Evolutionary conservation across 2,797 vertebrate species (phyloP).

Genomic region (Clarias fuscus): DNA sequence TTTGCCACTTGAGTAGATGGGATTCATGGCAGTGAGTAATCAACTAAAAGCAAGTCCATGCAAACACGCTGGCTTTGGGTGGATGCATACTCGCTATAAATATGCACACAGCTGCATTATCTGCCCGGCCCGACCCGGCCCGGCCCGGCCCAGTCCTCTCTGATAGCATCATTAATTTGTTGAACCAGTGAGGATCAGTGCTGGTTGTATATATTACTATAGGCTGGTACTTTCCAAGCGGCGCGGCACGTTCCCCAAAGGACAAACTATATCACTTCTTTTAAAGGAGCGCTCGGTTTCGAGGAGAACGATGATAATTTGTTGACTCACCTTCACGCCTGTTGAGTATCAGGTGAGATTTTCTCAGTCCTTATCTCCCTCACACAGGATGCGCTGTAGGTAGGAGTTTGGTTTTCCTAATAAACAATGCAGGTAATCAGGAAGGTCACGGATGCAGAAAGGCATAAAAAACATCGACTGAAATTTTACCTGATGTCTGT

Average conservation of each 20-base stretch:
- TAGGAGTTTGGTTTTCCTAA: conserved; percentile 13
- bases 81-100: conserved; percentile 58
- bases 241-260: conserved; percentile 32
- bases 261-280: conserved; percentile 29
- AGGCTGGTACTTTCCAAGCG: conserved; percentile 22
- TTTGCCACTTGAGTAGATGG: conserved; percentile 52
- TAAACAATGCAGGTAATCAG: conserved; percentile 22
- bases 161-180: conserved; percentile 70
- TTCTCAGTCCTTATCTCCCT: conserved; percentile 27
- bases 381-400: conserved; percentile 1
- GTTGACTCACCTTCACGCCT: conserved; percentile 34
- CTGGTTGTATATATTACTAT: conserved; percentile 46
- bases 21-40: conserved; percentile 59
- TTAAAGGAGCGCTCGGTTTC: conserved; percentile 30
- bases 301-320: conserved; percentile 28
- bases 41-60: conserved; percentile 63
- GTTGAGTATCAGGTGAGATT: conserved; percentile 33
- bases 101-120: conserved; percentile 58
- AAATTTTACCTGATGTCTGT: not conserved
- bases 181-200: conserved; percentile 62
- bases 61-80: conserved; percentile 59
- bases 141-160: conserved; percentile 44
- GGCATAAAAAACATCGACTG: not conserved
- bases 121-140: conserved; percentile 48
- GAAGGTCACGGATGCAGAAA: not conserved